A percentile compares a stretch with the other conserved stretches of the same genome.
These are phyloP conservation scores for Triplophysa dalaica DNA, from an alignment of 2,113 vertebrate genomes.

Conservation along the genomic window DNA sequence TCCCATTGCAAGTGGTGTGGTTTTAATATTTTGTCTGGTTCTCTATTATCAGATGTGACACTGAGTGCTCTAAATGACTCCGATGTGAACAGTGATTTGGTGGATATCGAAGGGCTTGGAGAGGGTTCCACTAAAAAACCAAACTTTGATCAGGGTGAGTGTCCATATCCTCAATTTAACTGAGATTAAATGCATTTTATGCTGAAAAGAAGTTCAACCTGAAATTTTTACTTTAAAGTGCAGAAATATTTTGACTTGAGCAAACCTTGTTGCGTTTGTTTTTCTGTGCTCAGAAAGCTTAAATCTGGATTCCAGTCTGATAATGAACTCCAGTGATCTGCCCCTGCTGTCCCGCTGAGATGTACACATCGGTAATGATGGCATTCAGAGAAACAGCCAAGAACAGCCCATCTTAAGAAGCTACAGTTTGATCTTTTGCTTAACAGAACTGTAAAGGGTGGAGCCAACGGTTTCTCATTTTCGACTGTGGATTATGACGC, in stretches of 20 bases:
- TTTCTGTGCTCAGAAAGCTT: slow-evolving; percentile 79
- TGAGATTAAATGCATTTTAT: neutral
- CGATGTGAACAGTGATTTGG: slow-evolving; percentile 88
- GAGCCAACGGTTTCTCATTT: neutral
- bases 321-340: slow-evolving; percentile 82
- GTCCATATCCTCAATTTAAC: neutral
- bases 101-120: slow-evolving; percentile 87
- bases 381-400: neutral
- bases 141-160: slow-evolving; percentile 88
- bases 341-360: slow-evolving; percentile 67
- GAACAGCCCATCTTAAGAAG: neutral
- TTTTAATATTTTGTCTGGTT: neutral
- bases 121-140: slow-evolving; percentile 86
- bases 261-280: neutral
- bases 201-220: neutral
- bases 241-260: too few species aligned
- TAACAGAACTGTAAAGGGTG: neutral
- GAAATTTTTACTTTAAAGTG: too few species aligned
- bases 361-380: neutral
- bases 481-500: neutral
- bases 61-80: slow-evolving; percentile 89
- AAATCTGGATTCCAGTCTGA: slow-evolving; percentile 85
- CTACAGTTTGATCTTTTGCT: neutral
- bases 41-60: slow-evolving; percentile 77
- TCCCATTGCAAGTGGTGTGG: neutral